These are phyloP conservation scores for Hypomecis atomaria DNA, from an alignment of 2,888 invertebrate genomes.

Conservation along the genomic window DNA sequence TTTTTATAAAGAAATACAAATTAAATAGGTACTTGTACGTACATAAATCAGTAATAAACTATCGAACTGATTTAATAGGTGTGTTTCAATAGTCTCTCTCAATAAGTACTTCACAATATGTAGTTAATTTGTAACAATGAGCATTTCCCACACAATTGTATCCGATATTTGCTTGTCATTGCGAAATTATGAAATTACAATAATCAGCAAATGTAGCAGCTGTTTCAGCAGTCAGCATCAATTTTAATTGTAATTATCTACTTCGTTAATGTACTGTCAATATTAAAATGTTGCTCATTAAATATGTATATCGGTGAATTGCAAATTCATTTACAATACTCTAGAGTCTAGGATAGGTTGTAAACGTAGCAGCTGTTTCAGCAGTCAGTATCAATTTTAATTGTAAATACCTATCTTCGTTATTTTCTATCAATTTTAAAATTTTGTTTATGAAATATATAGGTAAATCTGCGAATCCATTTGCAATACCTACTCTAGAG, in stretches of 20 bases:
- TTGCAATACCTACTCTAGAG: no score
- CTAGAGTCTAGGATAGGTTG: no score
- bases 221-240: slow-evolving; percentile 9
- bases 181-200: slow-evolving; percentile 6
- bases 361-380: slow-evolving; percentile 4
- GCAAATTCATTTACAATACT: no score
- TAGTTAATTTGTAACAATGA: background rate
- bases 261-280: no score
- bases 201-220: background rate
- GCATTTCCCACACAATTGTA: background rate
- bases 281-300: no score
- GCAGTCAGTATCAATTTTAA: slow-evolving; percentile 6
- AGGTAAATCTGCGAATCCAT: no score
- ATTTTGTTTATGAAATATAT: no score
- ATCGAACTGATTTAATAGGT: background rate
- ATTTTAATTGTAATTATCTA: slow-evolving; percentile 8
- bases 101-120: background rate
- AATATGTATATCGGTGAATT: no score
- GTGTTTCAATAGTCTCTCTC: background rate
- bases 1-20: no score
- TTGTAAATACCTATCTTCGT: slow-evolving; percentile 12
- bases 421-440: no score
- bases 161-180: background rate
- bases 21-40: no score
- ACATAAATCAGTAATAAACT: background rate